Evolutionary conservation across 2,888 invertebrate genomes (phyloP).

Genomic region (Aphodius sticticus): DNA sequence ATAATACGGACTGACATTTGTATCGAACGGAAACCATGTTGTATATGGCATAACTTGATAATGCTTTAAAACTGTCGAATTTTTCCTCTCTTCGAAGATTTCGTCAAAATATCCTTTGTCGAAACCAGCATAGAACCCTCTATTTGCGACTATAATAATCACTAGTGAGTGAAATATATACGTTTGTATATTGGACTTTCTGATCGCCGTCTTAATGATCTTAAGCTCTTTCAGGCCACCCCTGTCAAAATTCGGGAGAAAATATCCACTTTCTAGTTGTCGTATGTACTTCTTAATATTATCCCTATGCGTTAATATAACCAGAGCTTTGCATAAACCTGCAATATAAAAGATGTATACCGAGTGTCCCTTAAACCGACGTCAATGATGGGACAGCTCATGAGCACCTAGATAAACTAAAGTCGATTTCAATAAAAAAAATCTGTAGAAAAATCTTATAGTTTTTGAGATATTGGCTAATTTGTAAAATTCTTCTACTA

Average conservation of each 20-base stretch:
- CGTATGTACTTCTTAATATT: conserved; percentile 28
- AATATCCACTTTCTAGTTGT: conserved; percentile 32
- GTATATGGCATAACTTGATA: conserved; percentile 36
- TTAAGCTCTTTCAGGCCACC: conserved; percentile 34
- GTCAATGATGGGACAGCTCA: too few relatives aligned
- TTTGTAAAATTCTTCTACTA: too few relatives aligned
- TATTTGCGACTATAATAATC: conserved; percentile 30
- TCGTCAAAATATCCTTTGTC: conserved; percentile 23
- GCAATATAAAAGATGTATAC: conserved; percentile 16
- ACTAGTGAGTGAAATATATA: conserved; percentile 36
- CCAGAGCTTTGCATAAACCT: conserved; percentile 35
- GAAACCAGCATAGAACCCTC: conserved; percentile 34
- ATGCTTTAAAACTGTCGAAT: conserved; percentile 17
- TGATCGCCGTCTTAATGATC: conserved; percentile 31
- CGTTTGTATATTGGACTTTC: conserved; percentile 30
- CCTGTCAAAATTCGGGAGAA: conserved; percentile 34
- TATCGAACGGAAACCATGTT: conserved; percentile 39
- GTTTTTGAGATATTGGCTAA: too few relatives aligned
- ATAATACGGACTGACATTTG: conserved; percentile 34
- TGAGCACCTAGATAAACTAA: not conserved
- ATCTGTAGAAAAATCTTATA: too few relatives aligned
- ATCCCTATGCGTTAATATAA: conserved; percentile 32
- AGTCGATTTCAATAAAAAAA: too few relatives aligned
- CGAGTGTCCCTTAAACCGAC: too few relatives aligned
- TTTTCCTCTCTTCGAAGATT: not conserved